Conservation (phyloP, 2,888 invertebrate species). For the Caenorhabditis doughertyi region DNA sequence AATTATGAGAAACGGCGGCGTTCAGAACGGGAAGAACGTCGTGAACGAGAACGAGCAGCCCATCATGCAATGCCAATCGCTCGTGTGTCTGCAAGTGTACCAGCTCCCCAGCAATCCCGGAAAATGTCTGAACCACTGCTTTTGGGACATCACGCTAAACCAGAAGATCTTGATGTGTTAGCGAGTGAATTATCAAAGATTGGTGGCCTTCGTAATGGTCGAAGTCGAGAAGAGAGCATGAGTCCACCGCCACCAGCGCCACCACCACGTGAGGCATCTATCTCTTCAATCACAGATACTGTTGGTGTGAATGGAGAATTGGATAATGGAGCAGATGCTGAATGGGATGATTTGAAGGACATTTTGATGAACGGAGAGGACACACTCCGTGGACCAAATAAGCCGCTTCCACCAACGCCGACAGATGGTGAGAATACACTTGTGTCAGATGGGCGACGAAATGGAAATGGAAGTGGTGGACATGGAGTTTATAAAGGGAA, state of each 20-base stretch:
- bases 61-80: conserved; percentile 69
- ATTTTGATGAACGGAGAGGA: conserved; percentile 66
- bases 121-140: conserved; percentile 81
- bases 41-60: conserved; percentile 65
- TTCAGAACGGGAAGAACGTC: conserved; percentile 65
- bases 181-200: conserved; percentile 96
- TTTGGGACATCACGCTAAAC: conserved; percentile 76
- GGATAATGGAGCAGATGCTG: conserved; percentile 50
- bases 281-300: conserved; percentile 65
- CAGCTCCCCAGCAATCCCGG: conserved; percentile 74
- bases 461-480: conserved; percentile 65
- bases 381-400: conserved; percentile 87
- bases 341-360: conserved; percentile 58
- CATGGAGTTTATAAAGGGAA: conserved; percentile 76
- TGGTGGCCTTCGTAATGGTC: conserved; percentile 83
- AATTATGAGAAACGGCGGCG: conserved; percentile 73
- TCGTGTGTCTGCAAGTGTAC: conserved; percentile 67
- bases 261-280: conserved; percentile 81
- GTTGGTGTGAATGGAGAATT: conserved; percentile 60
- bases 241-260: conserved; percentile 82
- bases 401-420: conserved; percentile 95
- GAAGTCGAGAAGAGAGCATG: conserved; percentile 68
- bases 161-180: conserved; percentile 93
- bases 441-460: conserved; percentile 64
- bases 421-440: conserved; percentile 86